Evolutionary conservation across 2,888 invertebrate species (phyloP).

Genomic region (Pelosia muscerda): DNA sequence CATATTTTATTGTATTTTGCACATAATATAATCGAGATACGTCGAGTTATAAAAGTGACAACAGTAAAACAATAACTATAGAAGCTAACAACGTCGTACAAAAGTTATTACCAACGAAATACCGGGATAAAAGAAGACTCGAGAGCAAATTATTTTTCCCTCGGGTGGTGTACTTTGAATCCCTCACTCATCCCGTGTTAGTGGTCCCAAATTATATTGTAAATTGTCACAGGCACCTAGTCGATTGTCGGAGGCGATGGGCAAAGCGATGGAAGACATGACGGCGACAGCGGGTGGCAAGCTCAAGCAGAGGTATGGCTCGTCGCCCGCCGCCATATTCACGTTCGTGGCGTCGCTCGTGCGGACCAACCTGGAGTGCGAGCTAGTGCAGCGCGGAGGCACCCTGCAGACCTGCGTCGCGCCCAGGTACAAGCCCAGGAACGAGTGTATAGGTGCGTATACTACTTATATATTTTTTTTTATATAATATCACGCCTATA

Average conservation of each 20-base stretch:
- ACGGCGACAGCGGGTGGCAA: constrained; percentile 94
- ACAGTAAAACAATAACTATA: no score
- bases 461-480: neutral
- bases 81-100: no score
- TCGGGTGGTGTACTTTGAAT: no score
- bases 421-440: constrained; percentile 83
- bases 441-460: constrained; percentile 58
- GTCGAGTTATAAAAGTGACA: no score
- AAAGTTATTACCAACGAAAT: no score
- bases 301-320: constrained; percentile 89
- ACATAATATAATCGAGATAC: no score
- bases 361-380: constrained; percentile 96
- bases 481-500: no score
- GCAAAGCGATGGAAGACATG: constrained; percentile 97
- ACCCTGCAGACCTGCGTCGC: constrained; percentile 85
- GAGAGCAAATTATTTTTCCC: no score
- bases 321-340: constrained; percentile 88
- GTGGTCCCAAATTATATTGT: no score
- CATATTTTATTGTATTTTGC: no score
- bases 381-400: constrained; percentile 96
- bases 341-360: constrained; percentile 96
- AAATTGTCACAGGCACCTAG: constrained; percentile 87
- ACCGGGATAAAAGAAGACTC: no score
- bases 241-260: constrained; percentile 94
- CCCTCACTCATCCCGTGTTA: no score